Conservation (phyloP, 2,113 vertebrate genomes). For the Dromiciops gliroides region DNA sequence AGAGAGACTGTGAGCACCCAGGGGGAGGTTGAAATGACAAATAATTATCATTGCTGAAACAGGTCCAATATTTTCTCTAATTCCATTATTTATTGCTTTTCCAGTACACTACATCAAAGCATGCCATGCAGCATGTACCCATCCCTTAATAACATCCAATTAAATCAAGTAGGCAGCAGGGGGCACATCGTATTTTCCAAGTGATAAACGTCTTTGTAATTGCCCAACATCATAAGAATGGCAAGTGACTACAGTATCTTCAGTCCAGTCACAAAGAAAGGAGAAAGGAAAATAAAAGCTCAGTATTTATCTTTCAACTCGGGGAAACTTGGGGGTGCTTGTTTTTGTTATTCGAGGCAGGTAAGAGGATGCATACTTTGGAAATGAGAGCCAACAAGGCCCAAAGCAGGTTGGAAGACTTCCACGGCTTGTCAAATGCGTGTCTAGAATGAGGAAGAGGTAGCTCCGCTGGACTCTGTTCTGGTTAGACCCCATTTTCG, state of each 20-base stretch:
- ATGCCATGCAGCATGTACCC: background rate
- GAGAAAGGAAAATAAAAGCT: constrained; percentile 1
- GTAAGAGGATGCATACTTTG: constrained; percentile 29
- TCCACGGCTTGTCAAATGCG: background rate
- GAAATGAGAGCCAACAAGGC: constrained; percentile 5
- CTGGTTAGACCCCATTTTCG: background rate
- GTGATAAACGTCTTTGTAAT: background rate
- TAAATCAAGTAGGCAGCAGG: constrained; percentile 25
- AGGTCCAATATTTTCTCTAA: constrained; percentile 50
- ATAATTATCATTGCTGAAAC: constrained; percentile 10
- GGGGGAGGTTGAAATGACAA: constrained; percentile 37
- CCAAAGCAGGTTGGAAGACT: background rate
- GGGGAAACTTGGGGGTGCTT: background rate
- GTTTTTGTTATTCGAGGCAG: constrained; percentile 12
- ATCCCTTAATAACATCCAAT: constrained; percentile 24
- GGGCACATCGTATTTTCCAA: constrained; percentile 13
- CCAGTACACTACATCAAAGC: constrained; percentile 9
- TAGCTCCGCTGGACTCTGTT: background rate
- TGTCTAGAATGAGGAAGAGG: background rate
- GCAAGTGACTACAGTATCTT: constrained; percentile 14
- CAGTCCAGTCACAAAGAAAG: constrained; percentile 41
- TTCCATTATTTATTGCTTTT: constrained; percentile 52
- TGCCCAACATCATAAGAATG: constrained; percentile 43
- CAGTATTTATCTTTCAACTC: constrained; percentile 21
- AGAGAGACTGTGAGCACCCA: constrained; percentile 15